Percentiles rank a stretch among this genome's conserved stretches.
These are phyloP conservation scores for Percopsis omiscomaycus DNA, from an alignment of 2,797 vertebrate genomes.

Conservation along the genomic window DNA sequence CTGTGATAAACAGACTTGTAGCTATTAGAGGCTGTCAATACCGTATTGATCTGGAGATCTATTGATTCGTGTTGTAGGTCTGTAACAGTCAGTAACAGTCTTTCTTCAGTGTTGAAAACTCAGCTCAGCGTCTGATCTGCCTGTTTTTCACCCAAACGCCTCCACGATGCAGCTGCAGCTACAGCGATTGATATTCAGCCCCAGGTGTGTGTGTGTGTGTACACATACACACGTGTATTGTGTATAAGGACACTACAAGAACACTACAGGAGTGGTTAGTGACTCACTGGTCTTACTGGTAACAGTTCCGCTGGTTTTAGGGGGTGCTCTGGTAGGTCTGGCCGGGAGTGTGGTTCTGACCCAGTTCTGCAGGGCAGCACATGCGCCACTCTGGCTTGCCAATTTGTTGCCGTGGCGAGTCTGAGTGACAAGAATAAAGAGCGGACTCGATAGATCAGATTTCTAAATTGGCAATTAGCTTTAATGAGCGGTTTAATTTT, in stretches of 20 bases:
- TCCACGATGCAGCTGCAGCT: background rate
- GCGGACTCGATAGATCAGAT: constrained; percentile 54
- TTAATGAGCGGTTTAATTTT: constrained; percentile 82
- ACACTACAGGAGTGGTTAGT: constrained; percentile 24
- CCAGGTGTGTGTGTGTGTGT: background rate
- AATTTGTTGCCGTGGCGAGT: background rate
- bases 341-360: constrained; percentile 3
- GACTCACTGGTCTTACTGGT: constrained; percentile 22
- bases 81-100: too few species aligned
- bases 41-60: background rate
- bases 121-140: background rate
- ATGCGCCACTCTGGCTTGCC: background rate
- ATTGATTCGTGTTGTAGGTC: too few species aligned
- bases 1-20: background rate
- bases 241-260: background rate
- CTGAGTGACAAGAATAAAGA: constrained; percentile 53
- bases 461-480: constrained; percentile 79
- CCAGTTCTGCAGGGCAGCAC: constrained; percentile 2
- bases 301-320: background rate
- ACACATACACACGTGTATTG: background rate
- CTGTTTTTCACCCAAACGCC: background rate
- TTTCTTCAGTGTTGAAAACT: too few species aligned
- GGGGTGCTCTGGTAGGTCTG: background rate
- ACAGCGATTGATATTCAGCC: background rate
- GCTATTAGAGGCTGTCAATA: background rate